Percentiles rank a stretch among this genome's conserved stretches.
Evolutionary conservation across 2,113 vertebrate species (phyloP).

Genomic region (Maylandia zebra): DNA sequence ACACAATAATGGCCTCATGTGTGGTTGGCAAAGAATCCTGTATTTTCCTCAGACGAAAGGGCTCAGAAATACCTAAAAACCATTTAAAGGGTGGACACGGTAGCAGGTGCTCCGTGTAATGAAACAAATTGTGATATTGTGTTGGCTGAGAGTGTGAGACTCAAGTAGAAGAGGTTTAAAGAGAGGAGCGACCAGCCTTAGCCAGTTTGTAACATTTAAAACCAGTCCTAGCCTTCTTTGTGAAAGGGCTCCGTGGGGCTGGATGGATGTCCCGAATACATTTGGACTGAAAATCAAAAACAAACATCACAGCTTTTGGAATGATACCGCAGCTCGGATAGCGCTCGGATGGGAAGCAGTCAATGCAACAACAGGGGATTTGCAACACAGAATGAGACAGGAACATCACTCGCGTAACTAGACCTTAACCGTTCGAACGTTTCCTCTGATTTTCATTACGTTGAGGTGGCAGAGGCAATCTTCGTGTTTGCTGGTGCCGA

Average conservation of each 20-base stretch:
- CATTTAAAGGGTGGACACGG: constrained; percentile 57
- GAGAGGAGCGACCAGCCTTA: constrained; percentile 47
- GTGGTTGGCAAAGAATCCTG: constrained; percentile 51
- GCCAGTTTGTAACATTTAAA: constrained; percentile 40
- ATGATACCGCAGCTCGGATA: constrained; percentile 48
- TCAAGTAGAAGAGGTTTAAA: constrained; percentile 51
- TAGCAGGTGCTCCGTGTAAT: constrained; percentile 34
- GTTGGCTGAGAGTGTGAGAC: constrained; percentile 36
- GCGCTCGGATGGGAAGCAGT: constrained; percentile 34
- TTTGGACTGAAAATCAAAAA: constrained; percentile 36
- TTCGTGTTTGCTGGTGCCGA: constrained; percentile 53
- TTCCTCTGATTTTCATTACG: constrained; percentile 1
- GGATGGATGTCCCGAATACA: constrained; percentile 46
- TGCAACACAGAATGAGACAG: constrained; percentile 12
- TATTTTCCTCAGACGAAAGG: constrained; percentile 45
- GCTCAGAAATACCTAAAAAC: constrained; percentile 52
- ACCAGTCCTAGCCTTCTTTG: constrained; percentile 44
- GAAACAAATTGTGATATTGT: constrained; percentile 27
- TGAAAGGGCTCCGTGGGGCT: constrained; percentile 38
- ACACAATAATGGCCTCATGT: constrained; percentile 55
- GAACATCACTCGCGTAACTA: background rate
- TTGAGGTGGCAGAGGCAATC: constrained; percentile 38
- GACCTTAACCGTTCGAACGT: background rate
- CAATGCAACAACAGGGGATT: background rate
- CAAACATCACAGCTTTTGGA: constrained; percentile 46